Evolutionary conservation across 1,140 invertebrate genomes (phyloP).

Genomic region (Eumaeus atala): DNA sequence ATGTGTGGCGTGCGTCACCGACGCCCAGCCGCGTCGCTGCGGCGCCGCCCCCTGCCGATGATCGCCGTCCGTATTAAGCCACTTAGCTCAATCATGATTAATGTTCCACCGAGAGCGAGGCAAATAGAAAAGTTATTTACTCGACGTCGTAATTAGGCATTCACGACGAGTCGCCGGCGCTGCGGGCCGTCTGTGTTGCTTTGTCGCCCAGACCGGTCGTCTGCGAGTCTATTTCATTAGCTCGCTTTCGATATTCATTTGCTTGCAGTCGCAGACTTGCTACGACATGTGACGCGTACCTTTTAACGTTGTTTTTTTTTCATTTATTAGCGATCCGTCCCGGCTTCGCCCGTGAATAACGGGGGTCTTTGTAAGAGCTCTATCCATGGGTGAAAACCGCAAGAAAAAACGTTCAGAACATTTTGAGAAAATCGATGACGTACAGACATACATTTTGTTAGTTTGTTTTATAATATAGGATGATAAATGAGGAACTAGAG

Average conservation of each 20-base stretch:
- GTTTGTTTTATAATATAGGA: too few relatives aligned
- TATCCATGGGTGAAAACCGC: too few relatives aligned
- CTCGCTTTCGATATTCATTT: conserved; percentile 34
- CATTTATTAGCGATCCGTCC: too few relatives aligned
- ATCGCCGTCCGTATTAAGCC: conserved; percentile 70
- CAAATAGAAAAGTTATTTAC: conserved; percentile 73
- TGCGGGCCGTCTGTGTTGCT: conserved; percentile 47
- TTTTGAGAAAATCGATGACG: too few relatives aligned
- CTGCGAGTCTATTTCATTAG: conserved; percentile 38
- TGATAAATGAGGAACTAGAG: too few relatives aligned
- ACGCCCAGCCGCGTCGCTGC: conserved; percentile 46
- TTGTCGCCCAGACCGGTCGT: conserved; percentile 57
- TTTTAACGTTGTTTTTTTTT: too few relatives aligned
- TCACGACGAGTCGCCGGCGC: conserved; percentile 54
- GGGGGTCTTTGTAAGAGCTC: too few relatives aligned
- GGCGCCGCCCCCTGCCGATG: conserved; percentile 60
- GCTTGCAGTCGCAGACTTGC: background rate
- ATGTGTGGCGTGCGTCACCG: conserved; percentile 42
- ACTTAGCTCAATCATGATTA: conserved; percentile 75
- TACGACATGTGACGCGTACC: background rate
- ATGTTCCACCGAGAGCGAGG: conserved; percentile 66
- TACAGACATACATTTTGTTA: too few relatives aligned
- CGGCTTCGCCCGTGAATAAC: too few relatives aligned
- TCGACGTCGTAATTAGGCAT: conserved; percentile 68
- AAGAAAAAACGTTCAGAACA: too few relatives aligned